Base-by-base conservation (phyloP, 2,888 invertebrate species). In the Noctua fimbriata region DNA sequence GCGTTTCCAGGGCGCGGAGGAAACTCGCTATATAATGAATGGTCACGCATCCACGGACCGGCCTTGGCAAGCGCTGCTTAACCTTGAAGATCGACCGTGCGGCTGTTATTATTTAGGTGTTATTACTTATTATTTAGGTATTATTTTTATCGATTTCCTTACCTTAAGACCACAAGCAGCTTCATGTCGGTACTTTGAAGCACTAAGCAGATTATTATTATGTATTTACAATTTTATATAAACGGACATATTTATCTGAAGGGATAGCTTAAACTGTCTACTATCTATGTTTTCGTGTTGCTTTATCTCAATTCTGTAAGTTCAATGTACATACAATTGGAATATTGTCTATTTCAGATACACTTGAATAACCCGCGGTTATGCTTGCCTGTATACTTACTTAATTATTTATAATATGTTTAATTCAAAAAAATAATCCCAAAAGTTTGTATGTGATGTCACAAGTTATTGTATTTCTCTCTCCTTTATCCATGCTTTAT, bases 151-250 rank as follows among this genome's bases (percentile, higher is more conserved):
- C 14, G 5, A 16, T 16, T 16, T n/a, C 10, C 49, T 2, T 81
- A 83, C 83, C 85, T 81, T 36, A 84, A 6, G 18, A 81, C 49
- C 66, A 73, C 63, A n/a, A 73, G 55, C 28, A 81, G 66, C 71
- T 82, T 85, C 83, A 84, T 84, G 41, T 44, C 70, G 16, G 65
- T 47, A 41, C 63, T 69, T 52, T 52, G 36, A 55, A 66, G 1
- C 7, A 82, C 71, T 83, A 41, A 66, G 0, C 28, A 7, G 3
- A 28, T 67, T 49, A 60, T 10, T 16, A 52, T 36, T 9, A 67
- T 28, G 21, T 82, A 66, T 77, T 69, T 41, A 55, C 70, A 24
- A 47, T 69, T 52, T n/a, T 66, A 83, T 69, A 44, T 44, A 78
- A 24, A 66, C 24, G 18, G 10, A 36, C 32, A 67, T 16, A 16